Evolutionary conservation across 2,113 vertebrate species (phyloP).

Genomic region (Hippocampus guttulatus): DNA sequence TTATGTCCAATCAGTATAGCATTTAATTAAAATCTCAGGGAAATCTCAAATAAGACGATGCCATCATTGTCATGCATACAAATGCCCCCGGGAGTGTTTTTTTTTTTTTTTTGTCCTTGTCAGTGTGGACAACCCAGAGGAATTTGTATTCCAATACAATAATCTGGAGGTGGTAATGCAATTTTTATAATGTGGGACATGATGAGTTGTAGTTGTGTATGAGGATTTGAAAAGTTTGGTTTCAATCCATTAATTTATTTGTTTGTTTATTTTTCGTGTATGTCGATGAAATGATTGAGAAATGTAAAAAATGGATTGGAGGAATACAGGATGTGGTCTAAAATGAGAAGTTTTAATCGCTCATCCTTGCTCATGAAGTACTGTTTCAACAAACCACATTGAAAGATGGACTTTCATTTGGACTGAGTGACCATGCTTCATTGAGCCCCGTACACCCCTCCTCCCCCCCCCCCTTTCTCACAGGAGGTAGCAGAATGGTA

Average conservation of each 20-base stretch:
- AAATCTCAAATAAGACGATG: too few relatives aligned
- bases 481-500: slow-evolving; percentile 85
- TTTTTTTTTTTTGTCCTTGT: too few relatives aligned
- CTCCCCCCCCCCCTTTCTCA: slow-evolving; percentile 33
- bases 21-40: too few relatives aligned
- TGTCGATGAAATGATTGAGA: not conserved
- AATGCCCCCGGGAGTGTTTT: not conserved
- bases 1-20: too few relatives aligned
- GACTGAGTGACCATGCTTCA: slow-evolving; percentile 4
- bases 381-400: not conserved
- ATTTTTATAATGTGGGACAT: not conserved
- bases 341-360: not conserved
- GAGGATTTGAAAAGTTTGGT: not conserved
- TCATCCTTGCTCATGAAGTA: not conserved
- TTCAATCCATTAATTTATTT: not conserved
- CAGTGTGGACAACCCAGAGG: not conserved
- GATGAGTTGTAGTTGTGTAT: not conserved
- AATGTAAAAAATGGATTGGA: not conserved
- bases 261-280: not conserved
- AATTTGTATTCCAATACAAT: not conserved
- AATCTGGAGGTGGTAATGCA: not conserved
- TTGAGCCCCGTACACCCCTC: not conserved
- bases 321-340: not conserved
- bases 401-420: not conserved
- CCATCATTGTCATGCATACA: too few relatives aligned